Percentiles rank a stretch among this genome's conserved stretches.
phyloP scores from a whole-genome alignment of 2,888 invertebrate genomes.

The Yponomeuta plumbellus region DNA sequence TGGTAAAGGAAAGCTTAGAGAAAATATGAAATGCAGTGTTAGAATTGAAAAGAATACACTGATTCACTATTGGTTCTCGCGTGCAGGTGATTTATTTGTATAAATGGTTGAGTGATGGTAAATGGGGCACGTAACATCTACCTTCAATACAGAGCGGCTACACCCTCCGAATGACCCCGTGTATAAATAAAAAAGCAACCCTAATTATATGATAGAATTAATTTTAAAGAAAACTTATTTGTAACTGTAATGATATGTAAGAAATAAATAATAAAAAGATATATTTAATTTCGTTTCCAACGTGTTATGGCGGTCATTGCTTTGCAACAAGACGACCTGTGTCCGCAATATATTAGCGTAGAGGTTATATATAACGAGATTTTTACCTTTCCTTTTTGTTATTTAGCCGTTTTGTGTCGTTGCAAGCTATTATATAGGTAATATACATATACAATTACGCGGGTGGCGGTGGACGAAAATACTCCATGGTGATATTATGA shows the following conservation, averaged over 20 bases:
- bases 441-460: background rate
- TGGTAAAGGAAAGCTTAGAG: too few relatives aligned
- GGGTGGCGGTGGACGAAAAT: constrained; percentile 6
- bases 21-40: too few relatives aligned
- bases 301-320: constrained; percentile 12
- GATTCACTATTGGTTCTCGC: background rate
- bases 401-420: constrained; percentile 28
- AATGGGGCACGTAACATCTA: background rate
- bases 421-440: constrained; percentile 16
- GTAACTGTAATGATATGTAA: constrained; percentile 21
- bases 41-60: too few relatives aligned
- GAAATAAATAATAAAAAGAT: constrained; percentile 15
- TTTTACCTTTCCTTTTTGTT: constrained; percentile 25
- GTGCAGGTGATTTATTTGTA: background rate
- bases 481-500: background rate
- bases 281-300: constrained; percentile 19
- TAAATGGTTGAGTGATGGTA: background rate
- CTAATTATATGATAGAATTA: constrained; percentile 18
- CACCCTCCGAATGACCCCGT: background rate
- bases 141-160: background rate
- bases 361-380: constrained; percentile 38
- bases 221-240: constrained; percentile 17
- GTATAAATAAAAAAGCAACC: constrained; percentile 11
- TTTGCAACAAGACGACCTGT: background rate
- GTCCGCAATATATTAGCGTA: constrained; percentile 2